Conservation (phyloP, 2,113 vertebrate genomes). For the Leuciscus idus region DNA sequence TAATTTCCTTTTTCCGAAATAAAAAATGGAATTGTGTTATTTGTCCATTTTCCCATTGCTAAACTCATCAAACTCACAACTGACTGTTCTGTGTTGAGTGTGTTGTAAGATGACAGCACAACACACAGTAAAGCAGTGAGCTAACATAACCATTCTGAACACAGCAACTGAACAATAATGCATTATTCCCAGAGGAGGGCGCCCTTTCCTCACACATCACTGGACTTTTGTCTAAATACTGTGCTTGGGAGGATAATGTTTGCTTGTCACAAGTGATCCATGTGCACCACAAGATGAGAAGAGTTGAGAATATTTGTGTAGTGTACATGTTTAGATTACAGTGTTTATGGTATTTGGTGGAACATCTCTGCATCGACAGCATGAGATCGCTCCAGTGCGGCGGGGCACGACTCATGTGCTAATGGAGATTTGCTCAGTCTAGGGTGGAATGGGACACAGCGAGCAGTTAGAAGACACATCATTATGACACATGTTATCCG, state of each 20-base stretch:
- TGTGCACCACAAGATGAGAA: background rate
- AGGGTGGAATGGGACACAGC: conserved; percentile 38
- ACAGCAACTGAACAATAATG: background rate
- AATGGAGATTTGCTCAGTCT: conserved; percentile 47
- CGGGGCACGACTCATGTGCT: conserved; percentile 23
- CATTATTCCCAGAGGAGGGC: conserved; percentile 50
- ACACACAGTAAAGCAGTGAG: background rate
- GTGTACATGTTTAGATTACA: background rate
- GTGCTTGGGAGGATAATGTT: background rate
- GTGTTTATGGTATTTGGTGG: background rate
- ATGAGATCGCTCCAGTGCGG: conserved; percentile 8
- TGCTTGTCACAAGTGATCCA: background rate
- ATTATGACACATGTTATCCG: conserved; percentile 63
- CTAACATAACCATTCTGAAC: background rate
- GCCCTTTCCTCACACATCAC: conserved; percentile 37
- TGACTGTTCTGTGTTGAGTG: background rate
- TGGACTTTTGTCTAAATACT: background rate
- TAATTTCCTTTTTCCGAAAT: no score
- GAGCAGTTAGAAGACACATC: conserved; percentile 57
- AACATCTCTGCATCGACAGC: background rate
- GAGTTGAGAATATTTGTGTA: background rate
- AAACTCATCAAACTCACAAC: background rate
- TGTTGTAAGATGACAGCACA: background rate
- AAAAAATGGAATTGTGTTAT: no score
- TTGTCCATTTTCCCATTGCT: no score